A percentile compares a stretch with the other conserved stretches of the same genome.
phyloP scores from a whole-genome alignment of 2,888 invertebrate species.

The Steinernema scapterisci region DNA sequence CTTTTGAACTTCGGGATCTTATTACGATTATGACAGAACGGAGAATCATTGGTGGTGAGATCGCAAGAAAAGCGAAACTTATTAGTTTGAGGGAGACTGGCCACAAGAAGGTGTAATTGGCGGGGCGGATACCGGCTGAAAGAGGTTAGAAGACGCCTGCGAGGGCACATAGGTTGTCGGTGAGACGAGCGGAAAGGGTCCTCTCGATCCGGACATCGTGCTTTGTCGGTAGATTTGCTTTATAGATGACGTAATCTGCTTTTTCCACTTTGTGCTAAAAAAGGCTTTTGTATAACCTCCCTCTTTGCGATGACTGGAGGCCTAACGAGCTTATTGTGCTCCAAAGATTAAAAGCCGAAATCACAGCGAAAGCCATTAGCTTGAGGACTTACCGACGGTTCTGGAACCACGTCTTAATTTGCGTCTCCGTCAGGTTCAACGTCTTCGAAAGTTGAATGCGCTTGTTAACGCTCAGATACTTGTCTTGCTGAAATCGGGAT shows the following conservation, averaged over 20 bases:
- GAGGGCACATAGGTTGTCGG: not conserved
- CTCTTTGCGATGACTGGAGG: not conserved
- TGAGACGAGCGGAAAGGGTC: not conserved
- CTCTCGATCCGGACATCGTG: not conserved
- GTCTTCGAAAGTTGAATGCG: constrained; percentile 89
- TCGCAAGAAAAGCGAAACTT: not conserved
- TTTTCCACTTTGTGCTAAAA: constrained; percentile 90
- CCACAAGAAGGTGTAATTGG: not conserved
- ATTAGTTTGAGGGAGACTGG: not conserved
- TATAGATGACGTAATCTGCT: constrained; percentile 85
- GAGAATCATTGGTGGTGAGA: too few species aligned
- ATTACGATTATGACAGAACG: not conserved
- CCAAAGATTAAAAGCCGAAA: not conserved
- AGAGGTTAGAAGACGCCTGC: not conserved
- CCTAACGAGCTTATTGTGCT: not conserved
- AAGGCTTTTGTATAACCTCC: not conserved
- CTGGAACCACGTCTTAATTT: constrained; percentile 96
- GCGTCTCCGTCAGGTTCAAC: constrained; percentile 86
- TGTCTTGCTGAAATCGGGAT: constrained; percentile 76
- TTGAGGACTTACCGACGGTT: constrained; percentile 76
- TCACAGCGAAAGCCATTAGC: too few species aligned
- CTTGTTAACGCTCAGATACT: constrained; percentile 92
- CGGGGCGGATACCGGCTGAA: not conserved
- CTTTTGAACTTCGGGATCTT: not conserved
- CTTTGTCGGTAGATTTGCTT: constrained; percentile 84